Conservation (phyloP, 2,888 invertebrate genomes). For the Tanytarsus gracilentus region DNA sequence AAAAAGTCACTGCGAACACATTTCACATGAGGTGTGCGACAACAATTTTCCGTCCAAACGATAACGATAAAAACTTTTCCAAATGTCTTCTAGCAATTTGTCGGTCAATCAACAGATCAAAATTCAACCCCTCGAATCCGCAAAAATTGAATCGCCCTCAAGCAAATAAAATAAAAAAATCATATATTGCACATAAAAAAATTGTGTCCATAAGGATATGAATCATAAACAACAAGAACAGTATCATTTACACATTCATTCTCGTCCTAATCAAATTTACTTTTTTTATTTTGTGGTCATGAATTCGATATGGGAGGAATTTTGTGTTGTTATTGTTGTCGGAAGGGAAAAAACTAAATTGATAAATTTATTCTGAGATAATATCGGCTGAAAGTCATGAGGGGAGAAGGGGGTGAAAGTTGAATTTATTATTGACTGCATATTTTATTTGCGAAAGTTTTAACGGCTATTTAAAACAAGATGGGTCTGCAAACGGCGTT, state of each 20-base stretch:
- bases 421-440: too few species aligned
- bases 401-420: too few species aligned
- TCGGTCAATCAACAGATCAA: neutral
- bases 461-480: too few species aligned
- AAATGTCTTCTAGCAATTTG: neutral
- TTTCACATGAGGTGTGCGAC: neutral
- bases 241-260: constrained; percentile 30
- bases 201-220: too few species aligned
- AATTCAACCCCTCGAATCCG: neutral
- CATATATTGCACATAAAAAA: constrained; percentile 1
- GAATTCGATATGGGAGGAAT: constrained; percentile 22
- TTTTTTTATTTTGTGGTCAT: constrained; percentile 29
- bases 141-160: neutral
- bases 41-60: neutral
- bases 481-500: too few species aligned
- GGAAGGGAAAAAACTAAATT: neutral
- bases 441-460: too few species aligned
- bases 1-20: neutral
- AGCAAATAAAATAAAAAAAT: neutral
- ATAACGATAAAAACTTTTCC: neutral
- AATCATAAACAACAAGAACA: constrained; percentile 25
- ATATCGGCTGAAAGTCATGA: too few species aligned
- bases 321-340: too few species aligned
- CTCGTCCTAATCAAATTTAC: constrained; percentile 31
- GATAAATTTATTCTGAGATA: constrained; percentile 20